A percentile compares a stretch with the other conserved stretches of the same genome.
Evolutionary conservation across 2,888 invertebrate genomes (phyloP).

Genomic region (Drosophila glabriapex): DNA sequence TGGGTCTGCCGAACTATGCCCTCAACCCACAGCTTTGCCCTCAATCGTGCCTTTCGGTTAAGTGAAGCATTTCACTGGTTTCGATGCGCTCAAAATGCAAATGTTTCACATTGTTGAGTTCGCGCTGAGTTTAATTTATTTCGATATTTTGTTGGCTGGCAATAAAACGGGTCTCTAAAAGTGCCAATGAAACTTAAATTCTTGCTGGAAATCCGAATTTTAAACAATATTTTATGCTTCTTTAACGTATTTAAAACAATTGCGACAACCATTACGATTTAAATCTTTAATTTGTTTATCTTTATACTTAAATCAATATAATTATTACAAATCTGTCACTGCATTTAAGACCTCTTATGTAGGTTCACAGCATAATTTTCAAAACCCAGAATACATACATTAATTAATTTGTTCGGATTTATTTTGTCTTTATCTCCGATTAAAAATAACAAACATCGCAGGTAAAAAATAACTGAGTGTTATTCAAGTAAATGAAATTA

Average conservation of each 20-base stretch:
- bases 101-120: conserved; percentile 65
- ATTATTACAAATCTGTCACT: background rate
- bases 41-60: conserved; percentile 10
- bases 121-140: conserved; percentile 52
- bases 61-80: conserved; percentile 51
- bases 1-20: conserved; percentile 34
- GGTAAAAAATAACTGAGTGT: background rate
- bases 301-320: background rate
- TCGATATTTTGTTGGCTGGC: conserved; percentile 11
- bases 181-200: conserved; percentile 1
- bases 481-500: background rate
- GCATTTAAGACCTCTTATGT: background rate
- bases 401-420: background rate
- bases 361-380: background rate
- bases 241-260: background rate
- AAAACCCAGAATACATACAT: background rate
- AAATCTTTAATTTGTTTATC: background rate
- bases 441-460: background rate
- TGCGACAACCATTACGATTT: no score
- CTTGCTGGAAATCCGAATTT: background rate
- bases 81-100: conserved; percentile 54
- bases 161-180: background rate
- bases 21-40: background rate
- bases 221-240: no score
- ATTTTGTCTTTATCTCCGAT: background rate